phyloP scores from a whole-genome alignment of 2,888 invertebrate genomes.

The Nematopogon swammerdamellus region DNA sequence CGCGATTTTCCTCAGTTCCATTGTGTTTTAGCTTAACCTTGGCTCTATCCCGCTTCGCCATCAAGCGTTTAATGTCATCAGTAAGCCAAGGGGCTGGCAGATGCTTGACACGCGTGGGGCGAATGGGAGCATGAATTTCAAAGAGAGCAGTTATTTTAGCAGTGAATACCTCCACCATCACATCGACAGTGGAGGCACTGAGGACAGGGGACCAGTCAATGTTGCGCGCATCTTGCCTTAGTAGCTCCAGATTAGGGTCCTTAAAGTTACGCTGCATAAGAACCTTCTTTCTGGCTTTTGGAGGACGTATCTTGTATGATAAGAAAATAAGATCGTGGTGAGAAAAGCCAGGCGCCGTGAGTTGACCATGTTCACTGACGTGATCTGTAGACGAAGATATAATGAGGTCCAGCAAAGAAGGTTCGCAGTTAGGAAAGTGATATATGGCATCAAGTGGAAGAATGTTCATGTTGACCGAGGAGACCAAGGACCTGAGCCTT shows the following conservation, averaged over 20 bases:
- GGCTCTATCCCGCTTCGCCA: slow-evolving; percentile 6
- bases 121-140: slow-evolving; percentile 9
- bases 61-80: slow-evolving; percentile 3
- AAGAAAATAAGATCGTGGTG: slow-evolving; percentile 10
- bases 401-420: slow-evolving; percentile 8
- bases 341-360: slow-evolving; percentile 5
- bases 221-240: slow-evolving; percentile 3
- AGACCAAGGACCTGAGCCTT: slow-evolving; percentile 4
- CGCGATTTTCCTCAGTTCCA: slow-evolving; percentile 1
- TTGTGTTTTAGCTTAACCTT: slow-evolving; percentile 5
- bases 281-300: slow-evolving; percentile 7
- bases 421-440: not conserved
- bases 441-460: slow-evolving; percentile 8
- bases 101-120: slow-evolving; percentile 5
- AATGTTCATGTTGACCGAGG: slow-evolving; percentile 6
- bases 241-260: slow-evolving; percentile 5
- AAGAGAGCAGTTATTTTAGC: slow-evolving; percentile 5
- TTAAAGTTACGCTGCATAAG: slow-evolving; percentile 7
- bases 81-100: slow-evolving; percentile 10
- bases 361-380: slow-evolving; percentile 7
- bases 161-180: slow-evolving; percentile 7
- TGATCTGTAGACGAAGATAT: slow-evolving; percentile 6
- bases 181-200: slow-evolving; percentile 3
- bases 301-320: slow-evolving; percentile 9
- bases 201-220: slow-evolving; percentile 7